Evolutionary conservation across 64 coral and sea anemone species (phyloP).

Genomic region (Stichodactyla helianthus): DNA sequence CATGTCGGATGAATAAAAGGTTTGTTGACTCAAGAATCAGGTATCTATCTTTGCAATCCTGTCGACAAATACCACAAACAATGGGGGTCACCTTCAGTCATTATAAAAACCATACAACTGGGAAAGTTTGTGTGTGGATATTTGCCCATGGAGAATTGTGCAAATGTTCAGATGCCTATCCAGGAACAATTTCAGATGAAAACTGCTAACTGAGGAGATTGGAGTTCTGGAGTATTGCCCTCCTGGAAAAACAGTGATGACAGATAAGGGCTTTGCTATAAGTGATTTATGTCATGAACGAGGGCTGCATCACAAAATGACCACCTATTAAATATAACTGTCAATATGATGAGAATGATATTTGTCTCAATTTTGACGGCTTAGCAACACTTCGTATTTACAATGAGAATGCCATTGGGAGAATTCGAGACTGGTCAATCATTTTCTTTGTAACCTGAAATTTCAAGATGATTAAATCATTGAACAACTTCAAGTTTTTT

Average conservation of each 20-base stretch:
- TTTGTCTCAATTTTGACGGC: constrained; percentile 14
- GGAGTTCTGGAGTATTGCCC: not conserved
- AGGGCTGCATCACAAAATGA: not conserved
- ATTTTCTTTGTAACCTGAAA: constrained; percentile 25
- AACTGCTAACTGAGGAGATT: constrained; percentile 23
- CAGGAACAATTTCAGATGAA: constrained; percentile 47
- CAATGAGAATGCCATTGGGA: constrained; percentile 34
- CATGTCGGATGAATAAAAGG: too few species aligned
- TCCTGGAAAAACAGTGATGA: constrained; percentile 21
- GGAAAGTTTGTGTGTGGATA: constrained; percentile 35
- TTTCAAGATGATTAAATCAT: too few species aligned
- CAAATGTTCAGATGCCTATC: constrained; percentile 46
- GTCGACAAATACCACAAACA: too few species aligned
- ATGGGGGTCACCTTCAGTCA: too few species aligned
- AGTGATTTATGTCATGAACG: constrained; percentile 19
- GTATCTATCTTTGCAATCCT: too few species aligned
- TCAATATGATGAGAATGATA: constrained; percentile 19
- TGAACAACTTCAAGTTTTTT: too few species aligned
- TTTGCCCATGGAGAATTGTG: constrained; percentile 20
- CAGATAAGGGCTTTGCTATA: constrained; percentile 5
- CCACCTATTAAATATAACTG: constrained; percentile 20
- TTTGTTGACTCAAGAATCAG: too few species aligned
- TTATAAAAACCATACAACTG: not conserved
- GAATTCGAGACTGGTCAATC: constrained; percentile 10
- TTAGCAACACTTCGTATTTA: constrained; percentile 14